These are phyloP conservation scores for Archegozetes longisetosus DNA, from an alignment of 1,140 invertebrate genomes.

Conservation along the genomic window DNA sequence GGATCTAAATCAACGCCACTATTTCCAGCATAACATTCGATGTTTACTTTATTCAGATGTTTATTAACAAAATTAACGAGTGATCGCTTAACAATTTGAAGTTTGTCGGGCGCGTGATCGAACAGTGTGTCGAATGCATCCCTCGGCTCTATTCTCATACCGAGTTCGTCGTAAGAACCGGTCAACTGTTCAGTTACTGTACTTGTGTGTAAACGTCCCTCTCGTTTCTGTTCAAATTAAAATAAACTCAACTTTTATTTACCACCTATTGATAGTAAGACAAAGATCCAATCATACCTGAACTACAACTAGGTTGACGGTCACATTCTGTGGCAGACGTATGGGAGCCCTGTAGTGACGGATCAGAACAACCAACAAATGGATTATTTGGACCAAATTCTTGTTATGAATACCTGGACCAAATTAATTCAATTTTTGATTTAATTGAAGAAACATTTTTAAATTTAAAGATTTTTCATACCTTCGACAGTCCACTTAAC, in stretches of 20 bases:
- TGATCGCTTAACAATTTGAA: constrained; percentile 87
- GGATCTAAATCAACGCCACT: constrained; percentile 15
- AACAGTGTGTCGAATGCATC: constrained; percentile 99
- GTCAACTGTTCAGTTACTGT: constrained; percentile 12
- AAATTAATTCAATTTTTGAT: too few species aligned
- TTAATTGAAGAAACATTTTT: too few species aligned
- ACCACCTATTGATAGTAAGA: background rate
- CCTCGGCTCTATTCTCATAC: constrained; percentile 30
- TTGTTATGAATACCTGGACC: constrained; percentile 88
- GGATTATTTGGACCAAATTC: constrained; percentile 86
- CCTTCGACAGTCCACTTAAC: constrained; percentile 86
- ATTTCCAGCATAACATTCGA: constrained; percentile 41
- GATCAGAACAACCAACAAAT: constrained; percentile 79
- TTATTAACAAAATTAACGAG: constrained; percentile 96
- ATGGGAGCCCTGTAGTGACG: constrained; percentile 87
- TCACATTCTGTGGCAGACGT: constrained; percentile 83
- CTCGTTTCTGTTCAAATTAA: constrained; percentile 31
- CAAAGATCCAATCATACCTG: constrained; percentile 35
- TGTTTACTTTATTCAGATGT: constrained; percentile 86
- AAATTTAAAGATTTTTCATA: too few species aligned
- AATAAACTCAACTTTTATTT: constrained; percentile 1
- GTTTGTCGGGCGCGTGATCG: constrained; percentile 92
- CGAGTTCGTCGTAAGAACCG: constrained; percentile 17
- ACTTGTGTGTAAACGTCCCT: constrained; percentile 12
- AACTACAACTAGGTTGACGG: constrained; percentile 72